phyloP scores from a whole-genome alignment of 2,797 vertebrate genomes.

The Rhabdomys pumilio region DNA sequence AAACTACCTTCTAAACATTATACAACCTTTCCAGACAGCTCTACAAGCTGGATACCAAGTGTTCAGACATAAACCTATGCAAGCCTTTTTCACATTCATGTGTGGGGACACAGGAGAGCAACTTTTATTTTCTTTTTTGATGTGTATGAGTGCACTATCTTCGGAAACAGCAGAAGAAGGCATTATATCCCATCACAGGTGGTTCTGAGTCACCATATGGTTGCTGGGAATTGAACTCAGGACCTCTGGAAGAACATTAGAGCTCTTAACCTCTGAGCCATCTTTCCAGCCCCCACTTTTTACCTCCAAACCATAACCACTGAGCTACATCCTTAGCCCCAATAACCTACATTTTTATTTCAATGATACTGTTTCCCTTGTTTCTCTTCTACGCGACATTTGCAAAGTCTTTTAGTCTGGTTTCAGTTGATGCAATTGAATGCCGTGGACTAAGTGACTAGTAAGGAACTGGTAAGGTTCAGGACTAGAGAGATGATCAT shows the following conservation, averaged over 20 bases:
- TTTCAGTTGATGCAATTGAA: not conserved
- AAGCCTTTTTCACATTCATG: too few species aligned
- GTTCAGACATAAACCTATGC: not conserved
- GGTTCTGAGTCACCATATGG: too few species aligned
- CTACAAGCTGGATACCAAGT: not conserved
- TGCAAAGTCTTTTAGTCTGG: not conserved
- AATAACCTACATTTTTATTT: slow-evolving; percentile 50
- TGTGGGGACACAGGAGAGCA: too few species aligned
- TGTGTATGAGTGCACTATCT: too few species aligned
- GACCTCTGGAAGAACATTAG: too few species aligned
- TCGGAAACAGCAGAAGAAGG: too few species aligned
- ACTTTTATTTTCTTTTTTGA: too few species aligned
- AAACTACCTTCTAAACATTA: not conserved
- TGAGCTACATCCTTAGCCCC: not conserved
- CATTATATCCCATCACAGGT: too few species aligned
- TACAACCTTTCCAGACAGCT: not conserved
- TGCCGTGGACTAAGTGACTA: not conserved
- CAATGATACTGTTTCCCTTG: slow-evolving; percentile 17
- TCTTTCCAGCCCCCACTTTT: not conserved
- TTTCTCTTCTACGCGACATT: slow-evolving; percentile 34
- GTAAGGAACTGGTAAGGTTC: not conserved
- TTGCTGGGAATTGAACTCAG: too few species aligned
- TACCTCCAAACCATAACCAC: not conserved
- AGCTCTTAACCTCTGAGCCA: too few species aligned
- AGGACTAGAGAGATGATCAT: not conserved